Base-by-base conservation (phyloP, 2,888 invertebrate species). In the Meandrusa payeni region DNA sequence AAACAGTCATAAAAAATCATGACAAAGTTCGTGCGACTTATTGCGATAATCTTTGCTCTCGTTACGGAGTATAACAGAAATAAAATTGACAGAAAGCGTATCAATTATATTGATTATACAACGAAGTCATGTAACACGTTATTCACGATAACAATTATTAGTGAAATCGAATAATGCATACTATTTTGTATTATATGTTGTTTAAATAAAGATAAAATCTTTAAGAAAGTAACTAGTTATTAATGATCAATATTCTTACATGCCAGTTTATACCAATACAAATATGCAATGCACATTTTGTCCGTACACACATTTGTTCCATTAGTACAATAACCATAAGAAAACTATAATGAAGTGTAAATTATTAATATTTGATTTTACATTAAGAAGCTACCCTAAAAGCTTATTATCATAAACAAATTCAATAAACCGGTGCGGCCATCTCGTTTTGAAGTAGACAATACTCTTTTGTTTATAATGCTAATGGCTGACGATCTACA, bases 11-110 rank as follows among this genome's bases (percentile, higher is more conserved):
- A 27, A n/a, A 26, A 41, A 46, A 43, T 46, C 27, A 42, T 45
- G 7, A 4, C 12, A 1, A 17, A 48, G 44, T 48, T 32, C 13
- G 11, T n/a, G 9, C 28, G 48, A 46, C 47, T 47, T 44, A 32
- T 5, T 11, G 11, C 32, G 54, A 54, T 52, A 51, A 50, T 26
- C 39, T 31, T 23, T 36, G 50, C 47, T 46, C 46, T 27, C 4
- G 5, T 9, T 5, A 23, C 19, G 7, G 0, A 27, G 12, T 11
- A 24, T 11, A n/a, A 13, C 15, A 10, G 9, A 23, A 36, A 17
- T 36, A 23, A 24, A 24, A 24, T n/a, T 9, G 5, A 24, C 10
- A 15, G 15, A 36, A 17, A 36, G 15, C n/a, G 17, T 32, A 32
- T 32, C 32, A 32, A 32, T 15, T 15, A 15, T 3, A 1, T 6